Evolutionary conservation across 1,140 invertebrate genomes (phyloP).

Genomic region (Drosophila varians): DNA sequence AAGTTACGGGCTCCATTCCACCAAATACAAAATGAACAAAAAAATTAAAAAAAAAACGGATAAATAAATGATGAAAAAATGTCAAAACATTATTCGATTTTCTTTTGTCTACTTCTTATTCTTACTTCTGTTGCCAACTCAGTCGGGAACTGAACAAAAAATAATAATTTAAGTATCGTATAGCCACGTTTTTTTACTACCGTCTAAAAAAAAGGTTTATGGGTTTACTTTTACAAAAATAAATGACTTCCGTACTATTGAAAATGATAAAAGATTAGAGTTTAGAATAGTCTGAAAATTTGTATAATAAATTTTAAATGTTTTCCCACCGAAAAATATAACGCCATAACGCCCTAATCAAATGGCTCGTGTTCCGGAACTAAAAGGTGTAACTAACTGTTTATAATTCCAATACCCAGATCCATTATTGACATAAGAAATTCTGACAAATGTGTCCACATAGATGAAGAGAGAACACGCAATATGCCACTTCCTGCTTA

Average conservation of each 20-base stretch:
- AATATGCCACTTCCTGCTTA: constrained; percentile 22
- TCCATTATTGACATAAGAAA: constrained; percentile 20
- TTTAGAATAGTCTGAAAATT: too few species aligned
- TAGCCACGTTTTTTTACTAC: too few species aligned
- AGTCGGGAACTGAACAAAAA: not conserved
- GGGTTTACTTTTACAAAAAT: not conserved
- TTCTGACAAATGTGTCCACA: constrained; percentile 20
- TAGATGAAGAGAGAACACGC: constrained; percentile 5
- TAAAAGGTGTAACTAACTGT: constrained; percentile 47
- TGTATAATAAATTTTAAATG: not conserved
- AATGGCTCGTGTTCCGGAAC: constrained; percentile 35
- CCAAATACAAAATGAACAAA: constrained; percentile 24
- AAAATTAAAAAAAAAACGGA: constrained; percentile 12
- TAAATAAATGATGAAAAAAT: constrained; percentile 29
- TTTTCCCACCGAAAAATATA: not conserved
- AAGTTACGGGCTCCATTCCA: constrained; percentile 28
- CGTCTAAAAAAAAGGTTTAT: not conserved
- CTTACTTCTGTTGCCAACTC: not conserved
- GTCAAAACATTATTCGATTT: constrained; percentile 25
- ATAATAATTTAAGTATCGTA: not conserved
- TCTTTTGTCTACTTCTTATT: constrained; percentile 3
- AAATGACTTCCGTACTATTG: not conserved
- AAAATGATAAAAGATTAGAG: not conserved
- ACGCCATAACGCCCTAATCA: constrained; percentile 10
- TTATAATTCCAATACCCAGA: constrained; percentile 6